A percentile compares a stretch with the other conserved stretches of the same genome.
phyloP scores from a whole-genome alignment of 2,797 vertebrate species.

The Serranus cabrilla region DNA sequence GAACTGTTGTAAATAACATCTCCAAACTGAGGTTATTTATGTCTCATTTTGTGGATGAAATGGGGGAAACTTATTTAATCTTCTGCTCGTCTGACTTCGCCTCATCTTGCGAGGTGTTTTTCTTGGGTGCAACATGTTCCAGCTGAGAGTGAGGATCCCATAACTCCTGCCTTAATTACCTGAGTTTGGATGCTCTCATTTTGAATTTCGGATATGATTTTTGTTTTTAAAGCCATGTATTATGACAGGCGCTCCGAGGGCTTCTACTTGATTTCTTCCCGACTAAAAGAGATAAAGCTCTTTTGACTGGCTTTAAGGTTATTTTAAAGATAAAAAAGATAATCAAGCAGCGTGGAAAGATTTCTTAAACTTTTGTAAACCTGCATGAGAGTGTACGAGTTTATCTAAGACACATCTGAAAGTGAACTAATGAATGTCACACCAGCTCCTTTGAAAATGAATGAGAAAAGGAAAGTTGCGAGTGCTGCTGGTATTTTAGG shows the following conservation, averaged over 20 bases:
- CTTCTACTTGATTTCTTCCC: conserved; percentile 38
- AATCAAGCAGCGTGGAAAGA: conserved; percentile 23
- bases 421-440: conserved; percentile 69
- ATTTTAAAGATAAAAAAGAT: conserved; percentile 50
- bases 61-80: conserved; percentile 26
- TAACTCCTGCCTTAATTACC: conserved; percentile 36
- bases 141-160: conserved; percentile 20
- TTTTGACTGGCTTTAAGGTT: conserved; percentile 47
- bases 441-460: conserved; percentile 55
- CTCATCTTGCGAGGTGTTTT: not conserved
- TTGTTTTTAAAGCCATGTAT: conserved; percentile 28
- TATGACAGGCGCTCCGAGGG: conserved; percentile 48
- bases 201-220: conserved; percentile 27
- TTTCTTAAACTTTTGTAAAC: conserved; percentile 38
- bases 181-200: conserved; percentile 40
- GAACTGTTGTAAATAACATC: conserved; percentile 18
- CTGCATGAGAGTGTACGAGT: conserved; percentile 16
- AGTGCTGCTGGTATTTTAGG: conserved; percentile 50
- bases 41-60: conserved; percentile 29
- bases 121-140: conserved; percentile 2
- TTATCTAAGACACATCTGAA: conserved; percentile 50
- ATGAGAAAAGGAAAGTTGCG: conserved; percentile 31
- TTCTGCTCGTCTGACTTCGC: conserved; percentile 27
- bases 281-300: conserved; percentile 26
- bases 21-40: conserved; percentile 15